Conservation (phyloP, 1,140 invertebrate species). For the Gonioctena quinquepunctata region DNA sequence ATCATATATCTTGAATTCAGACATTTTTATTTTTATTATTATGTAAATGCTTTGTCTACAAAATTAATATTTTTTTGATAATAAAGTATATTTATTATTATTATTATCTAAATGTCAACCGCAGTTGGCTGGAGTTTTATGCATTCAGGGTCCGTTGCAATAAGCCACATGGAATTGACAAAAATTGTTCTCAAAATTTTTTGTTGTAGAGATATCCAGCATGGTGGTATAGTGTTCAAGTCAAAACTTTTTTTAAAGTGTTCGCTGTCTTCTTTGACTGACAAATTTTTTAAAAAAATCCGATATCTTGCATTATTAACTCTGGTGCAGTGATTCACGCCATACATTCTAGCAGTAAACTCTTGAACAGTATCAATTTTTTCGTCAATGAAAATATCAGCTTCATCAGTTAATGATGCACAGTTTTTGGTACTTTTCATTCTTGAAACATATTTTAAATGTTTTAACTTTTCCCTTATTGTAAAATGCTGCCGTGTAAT, state of each 20-base stretch:
- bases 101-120: too few relatives aligned
- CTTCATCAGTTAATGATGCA: constrained; percentile 32
- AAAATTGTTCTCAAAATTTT: not conserved
- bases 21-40: too few relatives aligned
- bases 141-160: not conserved
- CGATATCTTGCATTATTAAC: constrained; percentile 40
- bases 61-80: too few relatives aligned
- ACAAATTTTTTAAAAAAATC: constrained; percentile 39
- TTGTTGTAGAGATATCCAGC: constrained; percentile 25
- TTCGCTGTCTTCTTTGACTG: constrained; percentile 36
- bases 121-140: too few relatives aligned
- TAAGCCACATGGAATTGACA: not conserved
- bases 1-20: too few relatives aligned
- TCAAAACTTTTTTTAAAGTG: constrained; percentile 36
- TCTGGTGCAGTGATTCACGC: constrained; percentile 36
- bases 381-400: constrained; percentile 33
- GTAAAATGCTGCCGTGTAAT: constrained; percentile 4
- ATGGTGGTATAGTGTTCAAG: constrained; percentile 39
- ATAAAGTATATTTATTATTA: too few relatives aligned
- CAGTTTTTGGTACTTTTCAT: constrained; percentile 44
- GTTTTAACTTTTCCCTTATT: not conserved
- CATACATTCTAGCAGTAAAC: constrained; percentile 43
- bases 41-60: too few relatives aligned
- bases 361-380: constrained; percentile 13
- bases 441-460: constrained; percentile 19